A percentile compares a stretch with the other conserved stretches of the same genome.
These are phyloP conservation scores for Taenioides sp. DNA, from an alignment of 2,797 vertebrate genomes.

Conservation along the genomic window DNA sequence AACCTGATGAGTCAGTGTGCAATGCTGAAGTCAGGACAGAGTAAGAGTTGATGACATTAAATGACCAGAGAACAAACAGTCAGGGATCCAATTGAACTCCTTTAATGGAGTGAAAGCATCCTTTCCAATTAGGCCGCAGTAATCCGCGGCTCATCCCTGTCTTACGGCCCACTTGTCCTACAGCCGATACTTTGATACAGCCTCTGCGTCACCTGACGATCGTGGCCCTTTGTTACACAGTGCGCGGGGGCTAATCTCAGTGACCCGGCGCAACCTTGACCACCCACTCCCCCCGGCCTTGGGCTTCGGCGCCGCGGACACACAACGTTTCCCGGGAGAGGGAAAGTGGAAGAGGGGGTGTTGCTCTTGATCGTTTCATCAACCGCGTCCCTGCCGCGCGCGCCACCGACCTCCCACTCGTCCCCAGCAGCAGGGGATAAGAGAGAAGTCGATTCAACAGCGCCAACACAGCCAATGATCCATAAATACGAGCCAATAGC, in stretches of 20 bases:
- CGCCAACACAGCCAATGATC: slow-evolving; percentile 61
- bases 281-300: slow-evolving; percentile 70
- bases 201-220: slow-evolving; percentile 66
- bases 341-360: slow-evolving; percentile 27
- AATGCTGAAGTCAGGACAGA: neutral
- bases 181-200: slow-evolving; percentile 80
- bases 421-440: slow-evolving; percentile 51
- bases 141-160: slow-evolving; percentile 74
- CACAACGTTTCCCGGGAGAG: slow-evolving; percentile 71
- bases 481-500: slow-evolving; percentile 64
- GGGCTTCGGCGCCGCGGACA: slow-evolving; percentile 72
- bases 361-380: slow-evolving; percentile 75
- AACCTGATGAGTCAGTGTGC: neutral
- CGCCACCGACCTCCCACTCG: slow-evolving; percentile 57
- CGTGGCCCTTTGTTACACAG: slow-evolving; percentile 67
- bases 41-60: neutral
- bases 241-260: slow-evolving; percentile 71
- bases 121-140: slow-evolving; percentile 75
- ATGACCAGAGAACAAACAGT: slow-evolving; percentile 9
- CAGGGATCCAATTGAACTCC: slow-evolving; percentile 20
- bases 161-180: slow-evolving; percentile 75
- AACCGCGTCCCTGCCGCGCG: slow-evolving; percentile 62
- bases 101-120: slow-evolving; percentile 64
- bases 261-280: slow-evolving; percentile 81
- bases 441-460: slow-evolving; percentile 61